Base-by-base conservation (phyloP, 2,888 invertebrate genomes). In the Tubulanus polymorphus region DNA sequence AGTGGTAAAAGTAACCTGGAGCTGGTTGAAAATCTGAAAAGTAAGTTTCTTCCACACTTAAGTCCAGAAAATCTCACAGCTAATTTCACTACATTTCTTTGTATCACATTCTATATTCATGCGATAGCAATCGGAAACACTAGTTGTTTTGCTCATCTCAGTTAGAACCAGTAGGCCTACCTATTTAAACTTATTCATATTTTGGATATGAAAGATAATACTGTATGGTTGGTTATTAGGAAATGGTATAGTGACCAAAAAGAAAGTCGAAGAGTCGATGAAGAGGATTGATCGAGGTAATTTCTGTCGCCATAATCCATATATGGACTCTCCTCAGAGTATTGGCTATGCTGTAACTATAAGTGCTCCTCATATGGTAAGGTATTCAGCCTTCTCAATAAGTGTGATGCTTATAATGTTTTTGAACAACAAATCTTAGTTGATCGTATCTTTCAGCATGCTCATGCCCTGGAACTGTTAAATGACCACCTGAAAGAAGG, bases 271-370 rank as follows among this genome's bases (percentile, higher is more conserved):
- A 28, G 65, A 68, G 37, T 74, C 75, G 1, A 79, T 79, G 79
- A 69, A 67, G 55, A 53, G 62, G 18, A 75, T 79, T 2, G 79
- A 79, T 60, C 60, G 79, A 53, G 69, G 63, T n/a, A 57, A 73
- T 51, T 79, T 70, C 61, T 67, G 67, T 54, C 70, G 67, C 49
- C 57, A 59, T 45, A 73, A 72, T 57, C 68, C 73, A 2, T 79
- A 79, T 62, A 65, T 64, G 28, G 79, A 79, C 57, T 72, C 76
- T 2, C 79, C 79, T 27, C 78, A 78, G 59, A 85, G 89, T 50
- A 97, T 99, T 74, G 96, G 97, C 48, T 94, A 85, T 76, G 89
- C 91, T 27, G 96, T 93, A 3, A 79, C 79, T 6, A 79, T 79
- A 48, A 76, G 76, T 62, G 79, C 79, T n/a, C 78, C 78, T 25